phyloP scores from a whole-genome alignment of 2,113 vertebrate genomes.

The Chaetura pelagica region DNA sequence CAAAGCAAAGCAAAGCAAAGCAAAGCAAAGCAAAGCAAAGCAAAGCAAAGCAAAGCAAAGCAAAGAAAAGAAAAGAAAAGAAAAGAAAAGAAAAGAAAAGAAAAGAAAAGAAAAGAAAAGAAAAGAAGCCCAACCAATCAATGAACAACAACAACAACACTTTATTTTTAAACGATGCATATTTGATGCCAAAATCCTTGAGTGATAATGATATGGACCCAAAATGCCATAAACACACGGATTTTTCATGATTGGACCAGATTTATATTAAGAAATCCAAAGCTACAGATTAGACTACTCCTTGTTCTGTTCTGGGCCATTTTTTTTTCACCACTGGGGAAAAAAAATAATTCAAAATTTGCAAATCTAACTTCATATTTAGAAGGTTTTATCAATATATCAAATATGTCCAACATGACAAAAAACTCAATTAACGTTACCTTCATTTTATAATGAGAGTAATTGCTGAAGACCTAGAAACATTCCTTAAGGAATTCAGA shows the following conservation, averaged over 20 bases:
- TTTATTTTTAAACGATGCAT: not conserved
- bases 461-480: not conserved
- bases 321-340: not conserved
- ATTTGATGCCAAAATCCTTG: not conserved
- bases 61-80: too few species aligned
- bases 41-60: too few species aligned
- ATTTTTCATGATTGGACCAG: not conserved
- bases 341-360: not conserved
- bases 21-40: too few species aligned
- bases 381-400: not conserved
- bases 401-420: not conserved
- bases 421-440: not conserved
- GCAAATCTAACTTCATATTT: not conserved
- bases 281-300: not conserved
- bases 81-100: too few species aligned
- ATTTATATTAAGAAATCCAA: not conserved
- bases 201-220: not conserved
- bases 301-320: not conserved
- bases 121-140: too few species aligned
- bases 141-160: not conserved
- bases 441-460: not conserved
- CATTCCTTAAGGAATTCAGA: not conserved
- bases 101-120: too few species aligned
- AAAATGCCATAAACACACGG: not conserved
- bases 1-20: too few species aligned